These are phyloP conservation scores for Drosophila diplacantha DNA, from an alignment of 2,888 invertebrate species.

Conservation along the genomic window DNA sequence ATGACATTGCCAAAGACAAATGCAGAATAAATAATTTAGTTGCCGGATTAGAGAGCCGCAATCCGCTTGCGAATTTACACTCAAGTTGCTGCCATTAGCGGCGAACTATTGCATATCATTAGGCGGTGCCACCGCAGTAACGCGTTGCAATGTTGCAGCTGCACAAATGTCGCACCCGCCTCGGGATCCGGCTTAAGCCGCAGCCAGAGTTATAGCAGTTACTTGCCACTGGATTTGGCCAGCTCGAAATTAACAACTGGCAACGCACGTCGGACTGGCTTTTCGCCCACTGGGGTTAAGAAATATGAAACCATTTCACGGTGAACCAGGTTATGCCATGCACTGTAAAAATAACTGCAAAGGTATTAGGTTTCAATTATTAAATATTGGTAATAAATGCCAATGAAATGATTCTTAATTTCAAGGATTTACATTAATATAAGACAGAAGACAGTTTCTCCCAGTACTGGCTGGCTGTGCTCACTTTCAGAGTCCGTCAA, in stretches of 20 bases:
- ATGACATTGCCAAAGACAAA: constrained; percentile 58
- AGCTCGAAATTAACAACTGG: constrained; percentile 37
- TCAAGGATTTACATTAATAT: neutral
- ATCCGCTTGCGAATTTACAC: constrained; percentile 72
- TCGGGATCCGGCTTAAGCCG: constrained; percentile 53
- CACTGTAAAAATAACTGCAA: constrained; percentile 3
- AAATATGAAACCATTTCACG: constrained; percentile 8
- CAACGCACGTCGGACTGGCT: constrained; percentile 8
- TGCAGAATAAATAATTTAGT: constrained; percentile 66
- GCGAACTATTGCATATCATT: constrained; percentile 70
- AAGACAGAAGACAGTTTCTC: too few species aligned
- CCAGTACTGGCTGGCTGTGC: neutral
- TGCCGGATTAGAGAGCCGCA: constrained; percentile 67
- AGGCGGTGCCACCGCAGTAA: constrained; percentile 47
- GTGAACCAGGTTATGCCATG: constrained; percentile 1
- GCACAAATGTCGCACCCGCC: constrained; percentile 25
- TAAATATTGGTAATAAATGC: neutral
- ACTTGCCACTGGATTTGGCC: constrained; percentile 54
- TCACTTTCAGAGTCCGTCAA: neutral
- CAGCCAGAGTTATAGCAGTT: constrained; percentile 50
- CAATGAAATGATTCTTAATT: too few species aligned
- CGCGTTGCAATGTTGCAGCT: constrained; percentile 5
- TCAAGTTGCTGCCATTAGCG: constrained; percentile 70
- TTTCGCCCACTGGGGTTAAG: constrained; percentile 14
- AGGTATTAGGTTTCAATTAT: too few species aligned